A percentile compares a stretch with the other conserved stretches of the same genome.
Evolutionary conservation across 2,888 invertebrate genomes (phyloP).

Genomic region (Chouioia cunea): DNA sequence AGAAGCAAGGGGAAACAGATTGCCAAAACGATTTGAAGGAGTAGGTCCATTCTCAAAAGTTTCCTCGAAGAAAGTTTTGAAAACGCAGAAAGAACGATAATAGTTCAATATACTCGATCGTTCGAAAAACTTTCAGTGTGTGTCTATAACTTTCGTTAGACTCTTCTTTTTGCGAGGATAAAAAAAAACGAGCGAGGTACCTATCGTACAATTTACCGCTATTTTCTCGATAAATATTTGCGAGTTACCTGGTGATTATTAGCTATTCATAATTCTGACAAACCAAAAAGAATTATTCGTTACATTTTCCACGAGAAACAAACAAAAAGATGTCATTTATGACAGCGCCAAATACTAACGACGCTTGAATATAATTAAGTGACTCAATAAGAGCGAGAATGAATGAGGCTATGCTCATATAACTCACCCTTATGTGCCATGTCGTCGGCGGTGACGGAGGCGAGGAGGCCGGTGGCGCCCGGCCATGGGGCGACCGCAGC

Average conservation of each 20-base stretch:
- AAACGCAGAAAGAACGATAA: neutral
- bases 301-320: no score
- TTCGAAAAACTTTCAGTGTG: neutral
- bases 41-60: neutral
- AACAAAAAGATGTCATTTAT: no score
- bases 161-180: constrained; percentile 11
- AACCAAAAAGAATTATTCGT: no score
- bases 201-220: no score
- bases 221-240: no score
- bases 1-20: neutral
- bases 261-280: no score
- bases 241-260: no score
- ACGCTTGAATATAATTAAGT: constrained; percentile 8
- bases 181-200: no score
- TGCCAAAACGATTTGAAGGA: no score
- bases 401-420: constrained; percentile 10
- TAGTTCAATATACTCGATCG: neutral
- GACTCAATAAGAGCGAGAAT: neutral
- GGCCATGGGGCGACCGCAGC: constrained; percentile 86
- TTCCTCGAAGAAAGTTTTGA: neutral
- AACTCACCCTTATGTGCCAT: constrained; percentile 88
- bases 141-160: no score
- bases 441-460: constrained; percentile 81
- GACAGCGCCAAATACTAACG: constrained; percentile 17
- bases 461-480: constrained; percentile 74